Evolutionary conservation across 2,113 vertebrate genomes (phyloP), one percentile per base, ranked within the genome.

Genomic region (Bos indicus): DNA sequence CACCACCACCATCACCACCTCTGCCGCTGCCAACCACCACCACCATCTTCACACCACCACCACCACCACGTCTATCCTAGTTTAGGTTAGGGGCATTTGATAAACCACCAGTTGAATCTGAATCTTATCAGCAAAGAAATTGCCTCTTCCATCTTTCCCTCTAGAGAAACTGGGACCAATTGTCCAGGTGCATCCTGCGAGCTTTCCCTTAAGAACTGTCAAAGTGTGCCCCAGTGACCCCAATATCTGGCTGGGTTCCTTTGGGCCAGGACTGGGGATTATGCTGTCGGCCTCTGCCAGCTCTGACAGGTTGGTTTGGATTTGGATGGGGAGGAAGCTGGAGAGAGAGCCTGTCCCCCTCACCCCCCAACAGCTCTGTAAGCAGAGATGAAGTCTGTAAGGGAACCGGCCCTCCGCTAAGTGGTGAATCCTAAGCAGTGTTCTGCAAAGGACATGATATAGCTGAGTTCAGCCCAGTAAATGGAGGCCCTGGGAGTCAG

Each of bases 121-220:
- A 92, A 56, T 88, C 88, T 90, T 89, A 88, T 64, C 95, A 85
- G 14, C 91, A 36, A 56, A 67, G 94, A 91, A 95, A 97, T 82
- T 33, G 43, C 91, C 40, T 62, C 88, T 88, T n/a, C 93, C 82
- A 57, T 80, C 78, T 78, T 92, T 33, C 28, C 51, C 56, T 36
- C 6, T 3, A 46, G 59, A 88, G 93, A 88, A 96, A 85, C 81
- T 36, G 51, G 90, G 60, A 11, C 30, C 36, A 23, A 83, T 60
- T 15, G 60, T 57, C 91, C 98, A 98, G 98, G 96, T 98, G 97
- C 84, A 95, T 98, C 97, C 97, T 97, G 97, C 36, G 11, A 23
- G 7, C 26, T 40, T 94, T 80, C 71, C 78, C 84, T 81, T 56
- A 28, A 82, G 88, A 83, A 48, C 89, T 67, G 57, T 77, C 85